Evolutionary conservation across 1,140 invertebrate genomes (phyloP).

Genomic region (Eufriesea mexicana): DNA sequence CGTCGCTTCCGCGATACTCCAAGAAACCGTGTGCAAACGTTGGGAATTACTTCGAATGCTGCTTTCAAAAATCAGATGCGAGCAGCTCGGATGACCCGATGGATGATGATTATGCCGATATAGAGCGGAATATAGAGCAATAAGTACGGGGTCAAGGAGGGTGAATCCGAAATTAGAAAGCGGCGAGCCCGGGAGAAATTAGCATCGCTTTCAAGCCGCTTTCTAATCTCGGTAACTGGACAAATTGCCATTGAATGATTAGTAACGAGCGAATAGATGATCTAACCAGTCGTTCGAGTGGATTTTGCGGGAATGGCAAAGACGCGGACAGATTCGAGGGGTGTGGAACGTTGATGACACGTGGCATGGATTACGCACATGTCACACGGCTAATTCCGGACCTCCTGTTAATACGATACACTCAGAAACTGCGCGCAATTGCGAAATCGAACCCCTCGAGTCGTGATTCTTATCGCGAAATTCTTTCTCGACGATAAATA

Average conservation of each 20-base stretch:
- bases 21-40: no score
- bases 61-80: conserved; percentile 35
- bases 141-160: conserved; percentile 59
- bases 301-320: conserved; percentile 60
- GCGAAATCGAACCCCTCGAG: conserved; percentile 35
- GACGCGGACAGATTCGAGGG: conserved; percentile 34
- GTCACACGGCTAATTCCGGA: conserved; percentile 79
- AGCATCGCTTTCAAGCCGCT: conserved; percentile 78
- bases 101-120: conserved; percentile 61
- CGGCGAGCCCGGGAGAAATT: conserved; percentile 63
- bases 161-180: conserved; percentile 72
- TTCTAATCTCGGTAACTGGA: conserved; percentile 75
- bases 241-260: conserved; percentile 74
- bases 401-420: conserved; percentile 63
- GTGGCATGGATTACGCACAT: conserved; percentile 78
- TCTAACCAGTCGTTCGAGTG: conserved; percentile 60
- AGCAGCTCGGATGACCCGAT: conserved; percentile 1
- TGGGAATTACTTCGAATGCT: no score
- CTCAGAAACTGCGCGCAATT: conserved; percentile 45
- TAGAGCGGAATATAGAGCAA: conserved; percentile 63
- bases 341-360: conserved; percentile 65
- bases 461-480: not conserved
- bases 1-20: no score
- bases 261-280: conserved; percentile 67
- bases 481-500: not conserved